Conservation (phyloP, 2,113 vertebrate species). For the Corythaeola cristata region DNA sequence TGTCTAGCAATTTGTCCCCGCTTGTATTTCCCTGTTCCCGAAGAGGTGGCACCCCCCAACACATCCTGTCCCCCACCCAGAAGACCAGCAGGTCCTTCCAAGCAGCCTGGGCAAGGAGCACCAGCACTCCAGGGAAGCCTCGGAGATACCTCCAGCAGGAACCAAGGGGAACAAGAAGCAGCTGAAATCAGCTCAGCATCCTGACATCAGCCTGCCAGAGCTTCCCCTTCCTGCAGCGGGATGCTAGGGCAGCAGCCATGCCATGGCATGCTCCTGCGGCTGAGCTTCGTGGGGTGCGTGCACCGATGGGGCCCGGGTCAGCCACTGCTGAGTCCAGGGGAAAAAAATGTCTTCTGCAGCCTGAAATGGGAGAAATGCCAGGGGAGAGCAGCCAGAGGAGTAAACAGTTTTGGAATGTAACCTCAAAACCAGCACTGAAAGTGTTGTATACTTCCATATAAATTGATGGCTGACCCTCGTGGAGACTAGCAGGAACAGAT, state of each 20-base stretch:
- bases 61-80: background rate
- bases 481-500: background rate
- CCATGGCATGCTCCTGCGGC: accelerated
- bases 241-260: background rate
- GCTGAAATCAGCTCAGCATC: background rate
- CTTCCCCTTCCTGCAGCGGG: background rate
- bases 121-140: background rate
- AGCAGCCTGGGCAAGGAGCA: background rate
- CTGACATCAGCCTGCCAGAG: background rate
- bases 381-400: background rate
- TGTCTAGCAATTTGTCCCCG: background rate
- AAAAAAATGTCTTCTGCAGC: background rate
- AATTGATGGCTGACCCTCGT: background rate
- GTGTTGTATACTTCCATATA: background rate
- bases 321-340: background rate
- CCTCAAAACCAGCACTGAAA: background rate
- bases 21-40: background rate
- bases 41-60: background rate
- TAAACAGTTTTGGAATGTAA: background rate
- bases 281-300: background rate
- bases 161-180: background rate
- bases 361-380: background rate
- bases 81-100: background rate
- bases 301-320: background rate
- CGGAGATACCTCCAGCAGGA: background rate